Evolutionary conservation across 2,888 invertebrate species (phyloP).

Genomic region (Aphodius sticticus): DNA sequence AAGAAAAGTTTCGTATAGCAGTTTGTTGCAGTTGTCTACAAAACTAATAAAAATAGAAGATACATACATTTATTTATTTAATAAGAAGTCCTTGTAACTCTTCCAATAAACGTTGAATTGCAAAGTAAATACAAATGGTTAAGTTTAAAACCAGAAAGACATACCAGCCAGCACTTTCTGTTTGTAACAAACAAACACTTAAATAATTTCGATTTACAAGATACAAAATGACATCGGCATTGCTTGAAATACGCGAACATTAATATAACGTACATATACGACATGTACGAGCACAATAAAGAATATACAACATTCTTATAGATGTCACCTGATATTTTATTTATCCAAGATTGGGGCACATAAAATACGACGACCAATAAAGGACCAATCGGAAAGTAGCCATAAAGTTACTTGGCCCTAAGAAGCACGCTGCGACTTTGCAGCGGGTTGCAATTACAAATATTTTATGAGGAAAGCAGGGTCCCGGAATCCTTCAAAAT

Average conservation of each 20-base stretch:
- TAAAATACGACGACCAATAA: background rate
- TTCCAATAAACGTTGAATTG: too few species aligned
- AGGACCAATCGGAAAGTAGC: background rate
- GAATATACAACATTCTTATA: background rate
- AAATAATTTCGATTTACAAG: background rate
- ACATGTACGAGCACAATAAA: background rate
- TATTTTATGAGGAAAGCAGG: slow-evolving; percentile 12
- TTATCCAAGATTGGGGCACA: slow-evolving; percentile 4
- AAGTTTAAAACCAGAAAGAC: background rate
- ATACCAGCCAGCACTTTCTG: background rate
- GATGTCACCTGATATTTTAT: background rate
- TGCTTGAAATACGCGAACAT: background rate
- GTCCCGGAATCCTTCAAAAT: slow-evolving; percentile 27
- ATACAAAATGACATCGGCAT: background rate
- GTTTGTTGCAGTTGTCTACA: too few species aligned
- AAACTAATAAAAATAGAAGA: too few species aligned
- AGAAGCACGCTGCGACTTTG: background rate
- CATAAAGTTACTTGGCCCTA: background rate
- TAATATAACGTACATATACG: background rate
- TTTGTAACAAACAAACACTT: background rate
- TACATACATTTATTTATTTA: too few species aligned
- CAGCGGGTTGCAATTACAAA: slow-evolving; percentile 11
- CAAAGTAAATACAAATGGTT: too few species aligned
- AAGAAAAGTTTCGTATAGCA: too few species aligned
- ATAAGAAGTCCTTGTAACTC: too few species aligned